Evolutionary conservation across 2,797 vertebrate genomes (phyloP), one percentile per base, ranked within the genome.

Genomic region (Decapterus maruadsi): DNA sequence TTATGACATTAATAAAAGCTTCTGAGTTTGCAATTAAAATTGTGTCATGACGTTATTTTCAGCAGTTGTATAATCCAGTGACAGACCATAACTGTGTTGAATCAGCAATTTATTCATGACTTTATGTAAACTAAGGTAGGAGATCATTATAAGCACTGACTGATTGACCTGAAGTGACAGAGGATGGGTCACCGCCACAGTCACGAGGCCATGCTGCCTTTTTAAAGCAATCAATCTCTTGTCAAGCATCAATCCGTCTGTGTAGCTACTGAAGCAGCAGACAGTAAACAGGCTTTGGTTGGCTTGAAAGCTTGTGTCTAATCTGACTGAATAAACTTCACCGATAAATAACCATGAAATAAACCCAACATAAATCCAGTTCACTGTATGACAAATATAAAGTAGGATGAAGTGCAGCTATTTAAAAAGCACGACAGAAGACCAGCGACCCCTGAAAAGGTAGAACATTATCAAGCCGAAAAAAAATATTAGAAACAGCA

Each of bases 131-230:
- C 36, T 50, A 11, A 55, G 42, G 38, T 31, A 64, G 34, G 3
- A 40, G 19, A 75, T 72, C 36, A 56, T 65, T 53, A 66, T 13
- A 19, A 64, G 53, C 26, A 5, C 10, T 38, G 68, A 48, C 42
- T 75, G 68, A 82, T 20, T 65, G 65, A 78, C 54, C 62, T 29
- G 13, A 51, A 20, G 48, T 58, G 60, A 71, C 54, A 71, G 66
- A 68, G 81, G 83, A 60, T 67, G 55, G 68, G 80, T 77, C 79
- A 74, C 8, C 59, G 74, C 78, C 68, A 72, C 51, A 29, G 66
- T 59, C 75, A 51, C 31, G 20, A 64, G 22, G 70, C 57, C 65
- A 46, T 26, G 58, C 43, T 46, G 50, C 57, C 80, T 83, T 72
- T 81, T 75, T 62, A 61, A 83, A 74, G 42, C 10, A 56, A 74